Base-by-base conservation (phyloP, 2,888 invertebrate species). In the Embidobia sp. region DNA sequence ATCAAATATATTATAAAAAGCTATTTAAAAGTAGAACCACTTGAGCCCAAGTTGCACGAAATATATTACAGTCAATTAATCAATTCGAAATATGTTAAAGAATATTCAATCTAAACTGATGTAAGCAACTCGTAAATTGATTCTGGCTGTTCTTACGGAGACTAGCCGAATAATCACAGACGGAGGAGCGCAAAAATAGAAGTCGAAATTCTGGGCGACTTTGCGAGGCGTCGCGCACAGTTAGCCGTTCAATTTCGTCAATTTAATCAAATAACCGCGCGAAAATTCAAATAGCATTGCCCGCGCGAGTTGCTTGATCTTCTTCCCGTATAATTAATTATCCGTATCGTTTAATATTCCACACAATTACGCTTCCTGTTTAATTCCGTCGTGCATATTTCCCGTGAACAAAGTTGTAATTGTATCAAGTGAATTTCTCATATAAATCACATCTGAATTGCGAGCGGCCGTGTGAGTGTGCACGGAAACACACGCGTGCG, bases 331-430 rank as follows among this genome's bases (percentile, higher is more conserved):
- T 49, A 70, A 70, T n/a, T n/a, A n/a, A n/a, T 70, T 70, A 51
- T 59, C 57, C 49, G 59, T 51, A 59, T 59, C 70, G 70, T 61
- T 70, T 70, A 70, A 70, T 61, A 70, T 61, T 67, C 59, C 44
- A n/a, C 44, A 44, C 69, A 69, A 69, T 69, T 69, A 33, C 31
- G 33, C 27, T 69, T 69, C 69, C 69, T 42, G 69, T 59, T 69
- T 51, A 59, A 59, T 69, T 69, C 46, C 27, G 35, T 59, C 49
- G 33, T 13, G 33, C 49, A 49, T 59, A 66, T 66, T 40, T 44
- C 59, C 35, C 59, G 59, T 3, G 53, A 35, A 44, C 70, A 53
- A 26, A 61, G 61, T 61, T 61, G 15, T 61, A 70, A 61, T 61
- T 53, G 70, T 70, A 61, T 70, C 53, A 70, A 53, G 46, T 31